A percentile compares a stretch with the other conserved stretches of the same genome.
phyloP scores from a whole-genome alignment of 2,888 invertebrate genomes.

The Parnassius mnemosyne region DNA sequence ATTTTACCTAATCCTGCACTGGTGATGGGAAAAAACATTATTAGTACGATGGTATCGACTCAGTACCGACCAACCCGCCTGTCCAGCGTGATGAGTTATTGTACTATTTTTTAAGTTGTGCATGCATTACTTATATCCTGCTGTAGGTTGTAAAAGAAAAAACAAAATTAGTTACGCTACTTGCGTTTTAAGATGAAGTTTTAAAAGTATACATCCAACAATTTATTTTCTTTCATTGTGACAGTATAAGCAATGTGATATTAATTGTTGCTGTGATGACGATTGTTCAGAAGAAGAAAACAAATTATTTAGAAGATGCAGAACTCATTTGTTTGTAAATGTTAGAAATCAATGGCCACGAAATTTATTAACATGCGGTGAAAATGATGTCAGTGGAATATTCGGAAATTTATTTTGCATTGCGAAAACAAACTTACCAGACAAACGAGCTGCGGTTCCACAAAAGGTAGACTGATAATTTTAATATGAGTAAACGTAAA shows the following conservation, averaged over 20 bases:
- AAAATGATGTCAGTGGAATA: slow-evolving; percentile 29
- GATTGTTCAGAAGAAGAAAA: slow-evolving; percentile 84
- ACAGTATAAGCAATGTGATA: slow-evolving; percentile 85
- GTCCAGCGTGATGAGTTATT: too few relatives aligned
- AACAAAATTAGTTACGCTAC: too few relatives aligned
- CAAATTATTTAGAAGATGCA: slow-evolving; percentile 65
- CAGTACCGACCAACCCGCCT: too few relatives aligned
- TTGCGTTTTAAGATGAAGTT: too few relatives aligned
- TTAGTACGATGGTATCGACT: too few relatives aligned
- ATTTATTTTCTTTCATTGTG: slow-evolving; percentile 31
- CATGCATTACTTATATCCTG: too few relatives aligned
- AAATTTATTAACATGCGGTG: slow-evolving; percentile 34
- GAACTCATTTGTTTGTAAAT: not conserved
- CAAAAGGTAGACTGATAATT: slow-evolving; percentile 15
- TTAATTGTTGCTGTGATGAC: slow-evolving; percentile 91
- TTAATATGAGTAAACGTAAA: too few relatives aligned
- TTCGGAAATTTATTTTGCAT: slow-evolving; percentile 61
- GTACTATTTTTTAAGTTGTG: too few relatives aligned
- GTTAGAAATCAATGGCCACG: slow-evolving; percentile 25
- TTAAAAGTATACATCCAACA: too few relatives aligned
- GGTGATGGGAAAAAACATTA: too few relatives aligned
- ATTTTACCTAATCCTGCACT: too few relatives aligned
- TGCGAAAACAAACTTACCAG: slow-evolving; percentile 63
- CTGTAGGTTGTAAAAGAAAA: too few relatives aligned
- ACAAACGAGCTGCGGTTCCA: slow-evolving; percentile 34